phyloP scores from a whole-genome alignment of 2,797 vertebrate genomes.

The Syndactyla subalaris region DNA sequence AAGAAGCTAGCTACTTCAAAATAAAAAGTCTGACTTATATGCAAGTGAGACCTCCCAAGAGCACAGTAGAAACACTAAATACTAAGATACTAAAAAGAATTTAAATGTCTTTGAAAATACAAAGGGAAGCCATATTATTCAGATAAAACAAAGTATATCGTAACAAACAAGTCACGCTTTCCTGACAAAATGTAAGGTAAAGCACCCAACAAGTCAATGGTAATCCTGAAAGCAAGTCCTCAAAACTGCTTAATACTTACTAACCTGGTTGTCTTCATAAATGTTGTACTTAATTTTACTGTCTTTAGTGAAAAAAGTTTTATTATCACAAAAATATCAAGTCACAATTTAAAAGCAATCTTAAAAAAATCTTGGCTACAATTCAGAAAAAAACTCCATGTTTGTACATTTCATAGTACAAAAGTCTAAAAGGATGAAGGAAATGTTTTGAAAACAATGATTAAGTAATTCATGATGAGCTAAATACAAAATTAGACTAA shows the following conservation, averaged over 20 bases:
- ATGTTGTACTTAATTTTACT: not conserved
- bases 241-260: not conserved
- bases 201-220: not conserved
- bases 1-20: not conserved
- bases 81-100: not conserved
- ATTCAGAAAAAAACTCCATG: fast-evolving
- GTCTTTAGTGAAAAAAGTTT: not conserved
- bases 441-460: not conserved
- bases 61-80: not conserved
- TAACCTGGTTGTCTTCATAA: not conserved
- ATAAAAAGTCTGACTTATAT: not conserved
- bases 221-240: not conserved
- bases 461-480: not conserved
- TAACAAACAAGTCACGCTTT: not conserved
- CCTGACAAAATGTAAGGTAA: not conserved
- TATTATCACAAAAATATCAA: not conserved
- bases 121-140: not conserved
- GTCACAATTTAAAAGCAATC: not conserved
- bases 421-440: not conserved
- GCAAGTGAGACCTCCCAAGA: not conserved
- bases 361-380: not conserved
- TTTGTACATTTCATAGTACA: not conserved
- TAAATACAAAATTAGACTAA: not conserved
- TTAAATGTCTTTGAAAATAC: not conserved
- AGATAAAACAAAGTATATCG: not conserved